A percentile compares a stretch with the other conserved stretches of the same genome.
Evolutionary conservation across 2,113 vertebrate species (phyloP).

Genomic region (Callionymus lyra): DNA sequence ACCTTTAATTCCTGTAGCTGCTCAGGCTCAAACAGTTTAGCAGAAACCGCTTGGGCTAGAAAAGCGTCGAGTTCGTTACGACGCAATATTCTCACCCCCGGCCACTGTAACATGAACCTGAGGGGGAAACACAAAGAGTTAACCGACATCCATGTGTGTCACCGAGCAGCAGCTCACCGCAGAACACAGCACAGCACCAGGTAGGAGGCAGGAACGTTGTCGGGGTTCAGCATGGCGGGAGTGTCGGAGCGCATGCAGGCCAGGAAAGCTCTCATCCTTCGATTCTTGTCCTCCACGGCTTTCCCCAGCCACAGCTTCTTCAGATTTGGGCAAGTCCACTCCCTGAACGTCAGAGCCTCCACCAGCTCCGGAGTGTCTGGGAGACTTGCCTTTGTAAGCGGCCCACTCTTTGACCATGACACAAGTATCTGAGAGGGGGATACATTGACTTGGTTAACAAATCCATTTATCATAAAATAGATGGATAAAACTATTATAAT

Average conservation of each 20-base stretch:
- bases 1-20: slow-evolving; percentile 98
- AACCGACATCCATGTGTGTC: background rate
- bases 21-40: slow-evolving; percentile 94
- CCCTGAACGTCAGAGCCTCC: slow-evolving; percentile 88
- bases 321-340: slow-evolving; percentile 93
- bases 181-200: slow-evolving; percentile 94
- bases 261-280: slow-evolving; percentile 89
- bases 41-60: slow-evolving; percentile 90
- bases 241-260: slow-evolving; percentile 95
- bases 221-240: slow-evolving; percentile 89
- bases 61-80: slow-evolving; percentile 95
- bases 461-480: too few species aligned
- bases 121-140: slow-evolving; percentile 52
- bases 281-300: slow-evolving; percentile 91
- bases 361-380: slow-evolving; percentile 92
- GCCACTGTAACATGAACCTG: slow-evolving; percentile 98
- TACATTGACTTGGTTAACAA: too few species aligned
- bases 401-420: slow-evolving; percentile 95
- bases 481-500: too few species aligned
- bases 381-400: slow-evolving; percentile 92
- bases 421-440: slow-evolving; percentile 65
- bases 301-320: slow-evolving; percentile 93
- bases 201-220: slow-evolving; percentile 85
- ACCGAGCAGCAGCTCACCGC: slow-evolving; percentile 69
- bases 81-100: slow-evolving; percentile 88